A percentile compares a stretch with the other conserved stretches of the same genome.
phyloP scores from a whole-genome alignment of 2,888 invertebrate genomes.

The Tinea pellionella region DNA sequence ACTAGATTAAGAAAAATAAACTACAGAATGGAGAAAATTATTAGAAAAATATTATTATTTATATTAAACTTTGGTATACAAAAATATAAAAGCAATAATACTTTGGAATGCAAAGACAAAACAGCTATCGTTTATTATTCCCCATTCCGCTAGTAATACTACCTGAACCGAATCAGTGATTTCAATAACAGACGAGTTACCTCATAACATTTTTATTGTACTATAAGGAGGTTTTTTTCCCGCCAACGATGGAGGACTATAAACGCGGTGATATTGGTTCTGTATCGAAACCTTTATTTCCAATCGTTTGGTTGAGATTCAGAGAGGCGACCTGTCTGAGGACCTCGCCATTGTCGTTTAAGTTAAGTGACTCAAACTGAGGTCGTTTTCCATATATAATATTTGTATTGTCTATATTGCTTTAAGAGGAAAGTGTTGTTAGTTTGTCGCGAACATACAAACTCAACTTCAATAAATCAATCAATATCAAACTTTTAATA shows the following conservation, averaged over 20 bases:
- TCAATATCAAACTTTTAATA: no score
- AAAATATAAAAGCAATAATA: background rate
- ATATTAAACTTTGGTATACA: no score
- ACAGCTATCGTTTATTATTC: constrained; percentile 31
- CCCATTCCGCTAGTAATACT: constrained; percentile 39
- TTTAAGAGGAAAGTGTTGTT: no score
- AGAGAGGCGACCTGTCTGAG: constrained; percentile 15
- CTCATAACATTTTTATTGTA: constrained; percentile 67
- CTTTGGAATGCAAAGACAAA: background rate
- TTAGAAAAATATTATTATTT: no score
- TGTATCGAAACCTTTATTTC: constrained; percentile 37
- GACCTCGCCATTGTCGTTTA: constrained; percentile 24
- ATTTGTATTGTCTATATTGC: background rate
- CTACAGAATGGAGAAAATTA: no score
- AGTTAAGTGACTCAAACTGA: constrained; percentile 43
- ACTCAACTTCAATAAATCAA: no score
- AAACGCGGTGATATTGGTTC: constrained; percentile 49
- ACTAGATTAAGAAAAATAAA: no score
- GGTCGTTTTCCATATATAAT: constrained; percentile 30
- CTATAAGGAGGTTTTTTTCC: constrained; percentile 46
- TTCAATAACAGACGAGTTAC: constrained; percentile 59
- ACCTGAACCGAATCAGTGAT: constrained; percentile 52
- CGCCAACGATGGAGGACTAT: constrained; percentile 35
- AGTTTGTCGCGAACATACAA: no score
- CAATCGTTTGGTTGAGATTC: constrained; percentile 17